These are phyloP conservation scores for Porites divaricata DNA, from an alignment of 92 coral and sea anemone species.

Conservation along the genomic window DNA sequence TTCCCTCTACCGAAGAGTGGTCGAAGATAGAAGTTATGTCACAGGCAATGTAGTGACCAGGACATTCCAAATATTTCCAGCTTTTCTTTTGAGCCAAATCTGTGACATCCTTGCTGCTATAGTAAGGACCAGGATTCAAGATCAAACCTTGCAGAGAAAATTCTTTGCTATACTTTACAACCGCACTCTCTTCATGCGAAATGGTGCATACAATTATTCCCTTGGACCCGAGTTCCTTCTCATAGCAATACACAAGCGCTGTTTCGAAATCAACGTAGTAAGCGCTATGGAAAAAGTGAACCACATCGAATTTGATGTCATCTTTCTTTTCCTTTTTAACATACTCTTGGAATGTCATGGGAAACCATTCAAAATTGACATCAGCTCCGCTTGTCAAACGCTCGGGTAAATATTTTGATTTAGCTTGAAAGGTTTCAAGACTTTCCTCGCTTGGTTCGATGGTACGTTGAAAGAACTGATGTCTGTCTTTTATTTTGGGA, in stretches of 20 bases:
- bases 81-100: slow-evolving; percentile 24
- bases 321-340: neutral
- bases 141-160: neutral
- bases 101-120: neutral
- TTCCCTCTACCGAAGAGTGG: neutral
- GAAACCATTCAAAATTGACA: neutral
- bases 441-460: slow-evolving; percentile 16
- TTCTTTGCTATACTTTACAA: neutral
- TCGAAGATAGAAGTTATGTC: slow-evolving; percentile 15
- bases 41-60: neutral
- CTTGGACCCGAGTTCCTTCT: slow-evolving; percentile 9
- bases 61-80: slow-evolving; percentile 21
- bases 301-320: slow-evolving; percentile 11
- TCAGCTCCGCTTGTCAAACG: neutral
- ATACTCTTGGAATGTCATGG: slow-evolving; percentile 16
- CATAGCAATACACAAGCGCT: slow-evolving; percentile 24
- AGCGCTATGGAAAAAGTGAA: slow-evolving; percentile 30
- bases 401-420: neutral
- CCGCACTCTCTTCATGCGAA: neutral
- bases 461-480: neutral
- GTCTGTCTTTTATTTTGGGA: neutral
- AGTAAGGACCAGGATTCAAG: neutral
- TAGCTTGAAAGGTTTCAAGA: neutral
- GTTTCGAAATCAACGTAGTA: slow-evolving; percentile 10
- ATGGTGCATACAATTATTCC: neutral